Conservation (phyloP, 1,140 invertebrate species). For the Leptinotarsa undecemlineata region DNA sequence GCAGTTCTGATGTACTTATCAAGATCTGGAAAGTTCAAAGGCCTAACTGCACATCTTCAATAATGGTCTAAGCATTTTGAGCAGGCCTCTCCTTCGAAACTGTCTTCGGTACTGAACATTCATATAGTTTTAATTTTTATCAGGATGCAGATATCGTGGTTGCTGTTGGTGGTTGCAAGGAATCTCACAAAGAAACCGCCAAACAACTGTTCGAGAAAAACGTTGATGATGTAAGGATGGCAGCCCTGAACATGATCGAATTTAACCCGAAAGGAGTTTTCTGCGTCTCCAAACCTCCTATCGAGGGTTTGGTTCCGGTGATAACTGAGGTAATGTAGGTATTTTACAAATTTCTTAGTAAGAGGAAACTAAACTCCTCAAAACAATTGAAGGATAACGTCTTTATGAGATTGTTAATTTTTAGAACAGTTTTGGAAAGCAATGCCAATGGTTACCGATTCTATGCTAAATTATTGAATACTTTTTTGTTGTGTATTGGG, state of each 20-base stretch:
- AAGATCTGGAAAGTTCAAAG: no score
- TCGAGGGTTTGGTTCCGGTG: conserved; percentile 50
- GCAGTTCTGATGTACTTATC: background rate
- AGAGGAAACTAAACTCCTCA: no score
- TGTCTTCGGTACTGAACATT: no score
- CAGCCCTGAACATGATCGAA: conserved; percentile 45
- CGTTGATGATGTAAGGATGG: conserved; percentile 45
- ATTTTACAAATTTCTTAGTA: background rate
- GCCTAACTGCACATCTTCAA: no score
- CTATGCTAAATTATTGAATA: no score
- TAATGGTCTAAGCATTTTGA: no score
- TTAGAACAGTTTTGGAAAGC: no score
- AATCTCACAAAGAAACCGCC: conserved; percentile 36
- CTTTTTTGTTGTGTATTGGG: no score
- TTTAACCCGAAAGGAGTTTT: conserved; percentile 49
- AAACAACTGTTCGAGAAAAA: conserved; percentile 48
- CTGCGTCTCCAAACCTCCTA: conserved; percentile 49
- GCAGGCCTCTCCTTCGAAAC: no score
- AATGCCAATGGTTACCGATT: no score
- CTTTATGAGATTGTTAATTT: no score
- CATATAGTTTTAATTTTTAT: conserved; percentile 11
- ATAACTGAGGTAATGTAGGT: conserved; percentile 43
- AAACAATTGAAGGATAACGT: no score
- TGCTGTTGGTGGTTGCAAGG: conserved; percentile 44
- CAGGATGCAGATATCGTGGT: conserved; percentile 46